Percentiles rank a stretch among this genome's conserved stretches.
Conservation (phyloP, 2,113 vertebrate species). For the Hippocampus mohnikei region DNA sequence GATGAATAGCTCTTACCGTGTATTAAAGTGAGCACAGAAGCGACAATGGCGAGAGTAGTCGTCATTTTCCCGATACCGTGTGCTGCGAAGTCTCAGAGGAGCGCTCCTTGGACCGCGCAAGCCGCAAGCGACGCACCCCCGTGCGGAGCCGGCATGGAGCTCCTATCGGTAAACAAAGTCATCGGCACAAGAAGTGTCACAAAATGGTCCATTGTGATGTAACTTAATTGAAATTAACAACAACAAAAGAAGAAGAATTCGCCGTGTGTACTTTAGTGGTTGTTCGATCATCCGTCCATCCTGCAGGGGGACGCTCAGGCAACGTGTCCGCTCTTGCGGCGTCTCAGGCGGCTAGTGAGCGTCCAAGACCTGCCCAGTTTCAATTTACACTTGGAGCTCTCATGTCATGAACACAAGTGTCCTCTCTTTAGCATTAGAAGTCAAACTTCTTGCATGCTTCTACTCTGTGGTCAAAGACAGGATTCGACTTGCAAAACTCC, state of each 20-base stretch:
- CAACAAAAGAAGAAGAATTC: background rate
- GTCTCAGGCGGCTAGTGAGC: slow-evolving; percentile 7
- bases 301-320: background rate
- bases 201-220: background rate
- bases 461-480: background rate
- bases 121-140: slow-evolving; percentile 11
- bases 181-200: background rate
- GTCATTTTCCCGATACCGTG: slow-evolving; percentile 62
- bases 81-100: slow-evolving; percentile 26
- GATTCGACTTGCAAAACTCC: background rate
- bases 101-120: slow-evolving; percentile 37
- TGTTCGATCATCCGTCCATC: background rate
- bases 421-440: background rate
- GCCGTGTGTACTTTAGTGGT: background rate
- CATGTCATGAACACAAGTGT: background rate
- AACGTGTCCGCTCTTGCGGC: slow-evolving; percentile 1
- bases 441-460: background rate
- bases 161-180: background rate
- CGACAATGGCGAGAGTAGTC: slow-evolving; percentile 50
- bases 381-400: background rate
- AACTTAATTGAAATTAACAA: background rate
- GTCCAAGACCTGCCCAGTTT: slow-evolving; percentile 19
- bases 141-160: slow-evolving; percentile 9
- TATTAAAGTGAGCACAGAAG: slow-evolving; percentile 55
- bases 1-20: slow-evolving; percentile 52